Base-by-base conservation (phyloP, 2,797 vertebrate species). In the Ceyx erithaca region DNA sequence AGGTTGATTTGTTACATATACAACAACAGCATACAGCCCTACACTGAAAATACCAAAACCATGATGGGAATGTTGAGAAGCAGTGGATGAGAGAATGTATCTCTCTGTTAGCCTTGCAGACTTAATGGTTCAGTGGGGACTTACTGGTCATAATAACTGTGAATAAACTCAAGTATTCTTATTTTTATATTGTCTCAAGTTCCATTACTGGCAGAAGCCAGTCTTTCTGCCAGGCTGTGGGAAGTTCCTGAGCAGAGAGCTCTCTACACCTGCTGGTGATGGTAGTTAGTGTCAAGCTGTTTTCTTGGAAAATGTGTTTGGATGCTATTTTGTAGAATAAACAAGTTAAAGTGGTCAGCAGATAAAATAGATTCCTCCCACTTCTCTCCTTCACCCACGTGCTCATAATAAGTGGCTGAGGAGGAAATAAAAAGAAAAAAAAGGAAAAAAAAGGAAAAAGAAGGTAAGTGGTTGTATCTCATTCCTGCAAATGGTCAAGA, bases 331-430 rank as follows among this genome's bases (percentile, higher is more conserved):
- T 87, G 86, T 82, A 82, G 51, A 91, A 85, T 77, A 94, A 94
- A 94, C 92, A 95, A 86, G 67, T 79, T 89, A 63, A 92, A 92
- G 66, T 89, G 91, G 95, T 90, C 71, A 78, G 70, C 43, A 90
- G 85, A 85, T 89, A 95, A 95, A 95, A 95, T 94, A 88, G 83
- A 77, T 95, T 95, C 94, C 91, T 94, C 90, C 88, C 66, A 94
- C 94, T 95, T 82, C 43, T 77, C 63, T 93, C 43, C 86, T 92
- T 85, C 62, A 71, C 37, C 28, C 4, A 14, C 28, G 25, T 72
- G 25, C 46, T 89, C 30, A 41, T 82, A 94, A 89, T 76, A 91
- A 90, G 80, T 82, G 80, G 18, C 43, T 73, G 61, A 57, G 30
- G 3, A 2, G 30, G 20, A 25, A 23, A 48, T 22, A 48, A 48